A percentile compares a stretch with the other conserved stretches of the same genome.
These are phyloP conservation scores for Agriotes lineatus DNA, from an alignment of 2,888 invertebrate genomes.

Conservation along the genomic window DNA sequence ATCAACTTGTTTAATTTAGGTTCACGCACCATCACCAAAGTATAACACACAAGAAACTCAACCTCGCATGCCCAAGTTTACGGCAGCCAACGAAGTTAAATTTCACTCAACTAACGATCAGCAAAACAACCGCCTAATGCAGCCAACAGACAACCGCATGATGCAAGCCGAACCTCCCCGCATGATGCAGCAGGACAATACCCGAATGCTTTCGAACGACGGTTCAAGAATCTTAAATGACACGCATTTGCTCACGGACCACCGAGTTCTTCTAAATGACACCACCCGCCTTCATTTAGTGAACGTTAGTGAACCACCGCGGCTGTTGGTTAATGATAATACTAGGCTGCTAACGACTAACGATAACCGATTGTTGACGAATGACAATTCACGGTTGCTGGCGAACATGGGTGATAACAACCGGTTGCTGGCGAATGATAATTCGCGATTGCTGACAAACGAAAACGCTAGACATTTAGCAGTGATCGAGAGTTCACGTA, in stretches of 20 bases:
- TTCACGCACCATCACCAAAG: conserved; percentile 60
- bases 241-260: conserved; percentile 57
- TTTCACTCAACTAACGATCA: conserved; percentile 46
- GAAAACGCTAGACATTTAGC: conserved; percentile 61
- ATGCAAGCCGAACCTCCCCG: conserved; percentile 58
- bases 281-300: conserved; percentile 60
- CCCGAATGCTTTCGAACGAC: conserved; percentile 51
- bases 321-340: conserved; percentile 61
- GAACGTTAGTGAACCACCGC: conserved; percentile 60
- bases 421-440: conserved; percentile 55
- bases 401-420: conserved; percentile 57
- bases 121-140: conserved; percentile 56
- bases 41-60: conserved; percentile 57
- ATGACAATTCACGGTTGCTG: conserved; percentile 56
- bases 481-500: conserved; percentile 60
- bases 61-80: conserved; percentile 54
- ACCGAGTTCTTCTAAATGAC: conserved; percentile 49
- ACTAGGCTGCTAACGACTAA: conserved; percentile 53
- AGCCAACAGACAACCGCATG: conserved; percentile 58
- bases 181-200: conserved; percentile 56
- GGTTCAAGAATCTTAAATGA: conserved; percentile 48
- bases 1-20: no score
- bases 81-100: conserved; percentile 51
- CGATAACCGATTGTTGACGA: conserved; percentile 51
- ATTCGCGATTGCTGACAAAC: conserved; percentile 55